Conservation (phyloP, 2,113 vertebrate species). For the Copsychus sechellarum region DNA sequence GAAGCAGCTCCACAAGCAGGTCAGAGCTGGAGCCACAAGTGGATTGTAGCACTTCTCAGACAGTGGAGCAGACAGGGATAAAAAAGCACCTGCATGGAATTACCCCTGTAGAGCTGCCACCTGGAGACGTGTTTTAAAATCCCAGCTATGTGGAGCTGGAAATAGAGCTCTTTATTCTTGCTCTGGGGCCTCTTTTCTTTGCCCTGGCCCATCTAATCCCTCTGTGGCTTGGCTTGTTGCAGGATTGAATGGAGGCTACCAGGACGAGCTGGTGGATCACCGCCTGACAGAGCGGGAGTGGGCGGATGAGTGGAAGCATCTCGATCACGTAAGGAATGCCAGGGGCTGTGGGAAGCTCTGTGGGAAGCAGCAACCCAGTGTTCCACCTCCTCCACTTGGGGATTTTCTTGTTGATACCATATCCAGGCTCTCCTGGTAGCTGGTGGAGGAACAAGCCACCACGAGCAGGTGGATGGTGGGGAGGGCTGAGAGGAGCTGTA, state of each 20-base stretch:
- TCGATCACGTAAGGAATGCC: conserved; percentile 92
- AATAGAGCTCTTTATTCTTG: not conserved
- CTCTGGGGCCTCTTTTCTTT: not conserved
- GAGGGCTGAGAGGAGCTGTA: not conserved
- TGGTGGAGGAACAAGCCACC: not conserved
- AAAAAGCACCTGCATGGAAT: not conserved
- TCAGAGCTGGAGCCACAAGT: not conserved
- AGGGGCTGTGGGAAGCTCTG: not conserved
- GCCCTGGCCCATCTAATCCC: not conserved
- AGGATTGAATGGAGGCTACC: conserved; percentile 93
- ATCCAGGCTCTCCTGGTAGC: not conserved
- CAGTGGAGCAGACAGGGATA: not conserved
- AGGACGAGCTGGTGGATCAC: conserved; percentile 96
- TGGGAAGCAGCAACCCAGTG: not conserved
- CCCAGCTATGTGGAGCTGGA: not conserved
- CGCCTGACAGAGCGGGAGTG: conserved; percentile 96
- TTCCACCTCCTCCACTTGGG: not conserved
- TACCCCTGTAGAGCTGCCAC: not conserved
- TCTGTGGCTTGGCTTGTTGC: conserved; percentile 50
- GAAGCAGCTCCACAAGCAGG: not conserved
- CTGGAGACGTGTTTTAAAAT: not conserved
- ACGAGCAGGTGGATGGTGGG: not conserved
- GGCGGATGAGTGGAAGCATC: conserved; percentile 99
- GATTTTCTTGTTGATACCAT: not conserved
- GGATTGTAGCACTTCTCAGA: not conserved